Percentiles rank a stretch among this genome's conserved stretches.
phyloP scores from a whole-genome alignment of 2,888 invertebrate genomes.

The Fragum fragum region DNA sequence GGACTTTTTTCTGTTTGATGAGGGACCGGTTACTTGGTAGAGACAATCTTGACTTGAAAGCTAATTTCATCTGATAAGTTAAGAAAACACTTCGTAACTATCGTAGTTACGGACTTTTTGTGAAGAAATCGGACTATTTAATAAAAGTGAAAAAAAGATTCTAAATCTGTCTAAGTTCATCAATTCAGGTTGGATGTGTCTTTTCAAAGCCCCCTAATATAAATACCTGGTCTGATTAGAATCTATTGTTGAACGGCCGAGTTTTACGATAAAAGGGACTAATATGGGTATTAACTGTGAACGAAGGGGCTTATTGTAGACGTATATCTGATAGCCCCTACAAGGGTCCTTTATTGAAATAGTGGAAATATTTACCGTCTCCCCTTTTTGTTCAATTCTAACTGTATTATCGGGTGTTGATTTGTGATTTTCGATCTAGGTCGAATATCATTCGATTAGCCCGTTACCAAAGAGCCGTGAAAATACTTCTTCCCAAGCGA shows the following conservation, averaged over 20 bases:
- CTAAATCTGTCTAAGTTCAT: not conserved
- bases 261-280: constrained; percentile 10
- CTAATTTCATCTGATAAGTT: no score
- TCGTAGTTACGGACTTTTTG: no score
- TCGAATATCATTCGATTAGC: constrained; percentile 59
- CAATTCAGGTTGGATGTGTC: not conserved
- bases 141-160: no score
- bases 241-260: constrained; percentile 22
- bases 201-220: constrained; percentile 25
- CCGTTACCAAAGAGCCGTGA: not conserved
- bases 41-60: no score
- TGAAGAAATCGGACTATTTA: no score
- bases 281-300: constrained; percentile 29
- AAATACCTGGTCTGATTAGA: constrained; percentile 56
- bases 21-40: no score
- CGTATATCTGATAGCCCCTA: constrained; percentile 29
- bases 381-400: constrained; percentile 39
- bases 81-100: no score
- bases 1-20: no score
- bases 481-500: no score
- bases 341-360: constrained; percentile 12
- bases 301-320: constrained; percentile 28
- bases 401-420: constrained; percentile 51
- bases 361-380: constrained; percentile 35
- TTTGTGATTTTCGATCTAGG: constrained; percentile 55